Conservation (phyloP, 2,797 vertebrate genomes). For the Hapalemur alaotrensis region DNA sequence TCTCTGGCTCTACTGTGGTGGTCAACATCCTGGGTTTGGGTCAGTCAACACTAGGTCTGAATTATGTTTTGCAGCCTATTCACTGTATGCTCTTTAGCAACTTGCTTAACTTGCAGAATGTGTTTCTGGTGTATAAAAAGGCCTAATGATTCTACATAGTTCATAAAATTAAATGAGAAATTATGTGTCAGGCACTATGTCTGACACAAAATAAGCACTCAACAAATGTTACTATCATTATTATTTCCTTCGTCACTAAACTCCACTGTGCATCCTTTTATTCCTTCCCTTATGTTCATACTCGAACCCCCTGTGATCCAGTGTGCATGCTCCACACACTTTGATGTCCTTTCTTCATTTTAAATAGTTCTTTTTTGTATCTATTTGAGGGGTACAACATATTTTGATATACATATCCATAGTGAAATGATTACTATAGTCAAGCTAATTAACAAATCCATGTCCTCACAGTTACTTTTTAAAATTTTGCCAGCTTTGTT, state of each 20-base stretch:
- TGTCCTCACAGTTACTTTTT: neutral
- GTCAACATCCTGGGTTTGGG: neutral
- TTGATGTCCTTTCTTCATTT: neutral
- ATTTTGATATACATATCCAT: neutral
- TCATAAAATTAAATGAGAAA: slow-evolving; percentile 13
- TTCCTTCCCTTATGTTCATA: neutral
- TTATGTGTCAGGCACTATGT: neutral
- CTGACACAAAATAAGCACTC: neutral
- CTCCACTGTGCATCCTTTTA: neutral
- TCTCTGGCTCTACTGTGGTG: neutral
- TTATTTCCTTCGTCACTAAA: neutral
- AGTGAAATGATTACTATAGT: neutral
- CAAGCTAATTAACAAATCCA: neutral
- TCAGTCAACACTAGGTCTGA: neutral
- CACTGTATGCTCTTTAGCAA: neutral
- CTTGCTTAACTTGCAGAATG: neutral
- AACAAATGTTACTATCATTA: neutral
- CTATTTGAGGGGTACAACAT: neutral
- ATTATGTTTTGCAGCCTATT: neutral
- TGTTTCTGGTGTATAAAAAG: neutral
- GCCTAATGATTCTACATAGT: neutral
- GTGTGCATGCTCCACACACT: neutral
- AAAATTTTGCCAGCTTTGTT: neutral
- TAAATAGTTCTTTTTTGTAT: neutral
- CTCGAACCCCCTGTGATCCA: neutral